phyloP scores from a whole-genome alignment of 2,888 invertebrate species.

The Reticulitermes lucifugus region DNA sequence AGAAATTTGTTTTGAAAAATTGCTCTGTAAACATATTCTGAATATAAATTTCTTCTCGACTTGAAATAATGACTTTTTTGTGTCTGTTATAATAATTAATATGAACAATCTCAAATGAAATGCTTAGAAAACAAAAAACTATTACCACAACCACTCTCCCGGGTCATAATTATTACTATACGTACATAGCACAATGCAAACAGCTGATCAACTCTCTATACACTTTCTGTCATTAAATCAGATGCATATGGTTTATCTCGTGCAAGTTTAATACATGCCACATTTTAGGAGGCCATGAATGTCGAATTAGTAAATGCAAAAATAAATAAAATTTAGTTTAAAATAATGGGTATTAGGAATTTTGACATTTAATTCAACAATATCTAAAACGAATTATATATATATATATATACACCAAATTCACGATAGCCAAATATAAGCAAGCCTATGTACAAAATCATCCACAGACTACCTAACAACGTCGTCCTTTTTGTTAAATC shows the following conservation, averaged over 20 bases:
- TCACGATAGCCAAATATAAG: constrained; percentile 34
- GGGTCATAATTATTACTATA: background rate
- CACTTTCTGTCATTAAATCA: background rate
- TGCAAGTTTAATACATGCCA: constrained; percentile 25
- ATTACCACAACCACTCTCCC: background rate
- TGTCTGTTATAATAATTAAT: no score
- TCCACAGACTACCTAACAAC: constrained; percentile 27
- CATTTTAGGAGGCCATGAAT: constrained; percentile 18
- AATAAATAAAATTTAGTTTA: background rate
- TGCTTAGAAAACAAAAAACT: background rate
- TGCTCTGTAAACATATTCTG: no score
- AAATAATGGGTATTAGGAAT: constrained; percentile 18
- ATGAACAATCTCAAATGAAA: constrained; percentile 21
- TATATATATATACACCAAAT: constrained; percentile 12
- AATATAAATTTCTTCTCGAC: no score
- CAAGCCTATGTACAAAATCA: constrained; percentile 41
- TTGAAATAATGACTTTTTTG: no score
- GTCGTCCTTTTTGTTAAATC: background rate
- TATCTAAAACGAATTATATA: background rate
- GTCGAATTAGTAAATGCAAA: constrained; percentile 14
- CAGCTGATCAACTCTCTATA: background rate
- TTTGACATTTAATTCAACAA: constrained; percentile 25
- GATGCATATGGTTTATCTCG: constrained; percentile 11
- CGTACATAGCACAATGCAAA: constrained; percentile 16
- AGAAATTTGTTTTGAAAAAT: no score